A percentile compares a stretch with the other conserved stretches of the same genome.
Evolutionary conservation across 2,113 vertebrate genomes (phyloP).

Genomic region (Carassius gibelio): DNA sequence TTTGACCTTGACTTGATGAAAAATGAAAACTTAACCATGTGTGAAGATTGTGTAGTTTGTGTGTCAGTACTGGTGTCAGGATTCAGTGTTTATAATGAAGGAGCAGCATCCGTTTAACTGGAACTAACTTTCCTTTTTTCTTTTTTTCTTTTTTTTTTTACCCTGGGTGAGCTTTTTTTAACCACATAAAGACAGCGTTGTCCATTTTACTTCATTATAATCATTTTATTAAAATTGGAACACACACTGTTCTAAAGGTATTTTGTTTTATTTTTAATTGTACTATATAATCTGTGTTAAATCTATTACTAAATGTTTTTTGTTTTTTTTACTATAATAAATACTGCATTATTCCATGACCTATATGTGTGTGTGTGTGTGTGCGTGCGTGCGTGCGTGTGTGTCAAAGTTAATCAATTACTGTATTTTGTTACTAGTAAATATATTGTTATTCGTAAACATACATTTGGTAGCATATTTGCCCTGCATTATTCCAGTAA

Average conservation of each 20-base stretch:
- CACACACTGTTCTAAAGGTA: not conserved
- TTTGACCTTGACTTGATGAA: conserved; percentile 38
- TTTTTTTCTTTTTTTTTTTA: no score
- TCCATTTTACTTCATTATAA: not conserved
- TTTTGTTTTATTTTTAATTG: no score
- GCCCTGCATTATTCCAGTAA: not conserved
- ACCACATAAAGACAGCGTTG: not conserved
- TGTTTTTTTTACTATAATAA: no score
- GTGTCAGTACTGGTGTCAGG: not conserved
- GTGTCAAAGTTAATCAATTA: no score
- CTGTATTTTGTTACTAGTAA: no score
- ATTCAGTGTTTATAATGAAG: not conserved
- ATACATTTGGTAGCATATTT: not conserved
- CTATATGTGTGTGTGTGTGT: no score
- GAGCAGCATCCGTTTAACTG: not conserved
- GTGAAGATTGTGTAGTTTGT: conserved; percentile 4
- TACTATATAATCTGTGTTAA: not conserved
- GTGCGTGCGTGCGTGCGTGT: no score
- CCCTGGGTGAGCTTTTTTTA: not conserved
- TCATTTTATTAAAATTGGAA: not conserved
- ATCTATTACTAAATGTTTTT: not conserved
- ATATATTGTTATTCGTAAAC: no score
- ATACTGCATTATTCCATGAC: no score
- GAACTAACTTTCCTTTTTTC: not conserved
- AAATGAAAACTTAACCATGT: conserved; percentile 24